Evolutionary conservation across 2,797 vertebrate species (phyloP).

Genomic region (Esox lucius): DNA sequence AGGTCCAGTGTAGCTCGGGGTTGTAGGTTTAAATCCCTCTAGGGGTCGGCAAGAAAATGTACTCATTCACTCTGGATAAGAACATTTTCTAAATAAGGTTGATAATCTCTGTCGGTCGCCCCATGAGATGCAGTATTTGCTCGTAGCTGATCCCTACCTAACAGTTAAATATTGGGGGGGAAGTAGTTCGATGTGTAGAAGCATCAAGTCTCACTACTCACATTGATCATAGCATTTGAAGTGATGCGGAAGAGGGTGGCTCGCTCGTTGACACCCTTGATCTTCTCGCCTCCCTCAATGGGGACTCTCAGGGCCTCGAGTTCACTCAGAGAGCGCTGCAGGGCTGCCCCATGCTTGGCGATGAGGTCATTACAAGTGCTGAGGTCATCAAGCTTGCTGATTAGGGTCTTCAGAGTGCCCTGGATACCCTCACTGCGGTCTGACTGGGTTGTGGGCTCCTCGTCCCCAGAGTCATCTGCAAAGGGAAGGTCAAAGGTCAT

Average conservation of each 20-base stretch:
- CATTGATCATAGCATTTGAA: conserved; percentile 99
- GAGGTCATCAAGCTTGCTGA: conserved; percentile 93
- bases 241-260: conserved; percentile 98
- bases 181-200: background rate
- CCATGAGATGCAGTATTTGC: background rate
- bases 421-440: conserved; percentile 88
- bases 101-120: background rate
- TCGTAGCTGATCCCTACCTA: background rate
- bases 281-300: conserved; percentile 88
- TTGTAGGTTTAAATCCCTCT: too few species aligned
- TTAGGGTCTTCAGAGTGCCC: conserved; percentile 85
- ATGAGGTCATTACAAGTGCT: conserved; percentile 96
- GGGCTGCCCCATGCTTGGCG: conserved; percentile 92
- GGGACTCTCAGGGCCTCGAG: conserved; percentile 88
- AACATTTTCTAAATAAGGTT: too few species aligned
- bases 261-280: conserved; percentile 92
- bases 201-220: conserved; percentile 67
- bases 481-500: conserved; percentile 24
- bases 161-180: background rate
- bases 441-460: conserved; percentile 86
- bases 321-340: conserved; percentile 94
- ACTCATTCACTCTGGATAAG: too few species aligned
- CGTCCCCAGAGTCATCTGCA: conserved; percentile 95
- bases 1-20: too few species aligned
- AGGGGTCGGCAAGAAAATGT: too few species aligned